These are phyloP conservation scores for Plectus sambesii DNA, from an alignment of 1,140 invertebrate genomes.

Conservation along the genomic window DNA sequence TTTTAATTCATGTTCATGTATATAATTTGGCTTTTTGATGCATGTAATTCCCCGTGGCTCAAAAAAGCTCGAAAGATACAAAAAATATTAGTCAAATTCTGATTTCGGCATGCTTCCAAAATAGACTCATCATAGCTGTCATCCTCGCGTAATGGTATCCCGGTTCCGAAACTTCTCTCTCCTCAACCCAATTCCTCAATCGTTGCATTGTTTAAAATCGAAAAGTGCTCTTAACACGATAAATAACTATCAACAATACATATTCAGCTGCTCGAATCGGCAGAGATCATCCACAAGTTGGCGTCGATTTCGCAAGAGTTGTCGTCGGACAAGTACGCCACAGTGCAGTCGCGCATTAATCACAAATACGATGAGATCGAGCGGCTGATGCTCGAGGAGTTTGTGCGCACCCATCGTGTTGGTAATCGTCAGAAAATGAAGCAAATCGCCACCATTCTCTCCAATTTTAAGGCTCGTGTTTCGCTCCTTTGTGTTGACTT, in stretches of 20 bases:
- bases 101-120: too few species aligned
- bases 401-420: conserved; percentile 67
- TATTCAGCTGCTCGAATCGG: conserved; percentile 73
- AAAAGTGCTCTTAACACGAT: conserved; percentile 32
- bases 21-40: too few species aligned
- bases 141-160: too few species aligned
- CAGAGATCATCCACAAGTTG: conserved; percentile 96
- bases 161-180: too few species aligned
- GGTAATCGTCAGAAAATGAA: conserved; percentile 80
- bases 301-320: conserved; percentile 89
- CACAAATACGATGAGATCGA: conserved; percentile 78
- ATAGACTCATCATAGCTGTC: too few species aligned
- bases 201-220: conserved; percentile 6
- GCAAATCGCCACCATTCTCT: conserved; percentile 74
- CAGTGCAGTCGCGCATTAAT: conserved; percentile 37
- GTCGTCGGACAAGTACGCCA: conserved; percentile 46
- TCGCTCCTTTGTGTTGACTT: conserved; percentile 5
- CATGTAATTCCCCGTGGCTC: too few species aligned
- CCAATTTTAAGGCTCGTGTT: conserved; percentile 65
- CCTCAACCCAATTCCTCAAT: too few species aligned
- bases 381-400: conserved; percentile 80
- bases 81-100: conserved; percentile 10
- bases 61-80: too few species aligned
- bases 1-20: too few species aligned
- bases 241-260: conserved; percentile 8